Percentiles rank a stretch among this genome's conserved stretches.
These are phyloP conservation scores for Tarsius wallacei DNA, from an alignment of 2,797 vertebrate genomes.

Conservation along the genomic window DNA sequence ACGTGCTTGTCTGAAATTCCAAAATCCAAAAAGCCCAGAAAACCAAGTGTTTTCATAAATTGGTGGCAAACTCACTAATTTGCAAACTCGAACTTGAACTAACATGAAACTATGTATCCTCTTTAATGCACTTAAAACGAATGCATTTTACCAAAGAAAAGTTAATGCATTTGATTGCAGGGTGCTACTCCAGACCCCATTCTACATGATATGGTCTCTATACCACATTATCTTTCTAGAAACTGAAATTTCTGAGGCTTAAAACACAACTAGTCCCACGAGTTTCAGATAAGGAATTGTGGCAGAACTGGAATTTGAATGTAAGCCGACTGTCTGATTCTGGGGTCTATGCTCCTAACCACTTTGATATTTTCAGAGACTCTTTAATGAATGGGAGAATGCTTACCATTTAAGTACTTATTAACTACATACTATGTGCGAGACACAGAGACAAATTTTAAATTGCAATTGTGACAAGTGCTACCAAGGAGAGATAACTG, in stretches of 20 bases:
- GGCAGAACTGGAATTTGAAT: neutral
- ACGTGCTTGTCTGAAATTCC: neutral
- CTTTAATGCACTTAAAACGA: neutral
- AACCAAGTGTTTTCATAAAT: slow-evolving; percentile 30
- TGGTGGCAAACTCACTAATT: slow-evolving; percentile 21
- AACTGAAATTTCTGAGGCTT: slow-evolving; percentile 45
- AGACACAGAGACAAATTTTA: slow-evolving; percentile 6
- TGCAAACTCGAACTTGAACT: slow-evolving; percentile 26
- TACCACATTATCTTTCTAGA: neutral
- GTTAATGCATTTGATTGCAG: neutral
- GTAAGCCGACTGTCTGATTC: neutral
- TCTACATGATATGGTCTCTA: neutral
- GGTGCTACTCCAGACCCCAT: neutral
- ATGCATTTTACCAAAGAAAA: slow-evolving; percentile 58
- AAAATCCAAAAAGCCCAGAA: slow-evolving; percentile 52
- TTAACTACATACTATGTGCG: neutral
- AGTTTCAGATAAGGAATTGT: slow-evolving; percentile 16
- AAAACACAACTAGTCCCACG: neutral
- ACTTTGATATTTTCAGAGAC: slow-evolving; percentile 16
- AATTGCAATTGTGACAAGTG: neutral
- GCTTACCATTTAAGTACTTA: neutral
- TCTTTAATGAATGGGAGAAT: slow-evolving; percentile 5
- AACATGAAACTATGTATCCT: neutral
- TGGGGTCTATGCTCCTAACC: neutral
- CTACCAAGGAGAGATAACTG: neutral